Base-by-base conservation (phyloP, 2,888 invertebrate genomes). In the Blomia tropicalis region DNA sequence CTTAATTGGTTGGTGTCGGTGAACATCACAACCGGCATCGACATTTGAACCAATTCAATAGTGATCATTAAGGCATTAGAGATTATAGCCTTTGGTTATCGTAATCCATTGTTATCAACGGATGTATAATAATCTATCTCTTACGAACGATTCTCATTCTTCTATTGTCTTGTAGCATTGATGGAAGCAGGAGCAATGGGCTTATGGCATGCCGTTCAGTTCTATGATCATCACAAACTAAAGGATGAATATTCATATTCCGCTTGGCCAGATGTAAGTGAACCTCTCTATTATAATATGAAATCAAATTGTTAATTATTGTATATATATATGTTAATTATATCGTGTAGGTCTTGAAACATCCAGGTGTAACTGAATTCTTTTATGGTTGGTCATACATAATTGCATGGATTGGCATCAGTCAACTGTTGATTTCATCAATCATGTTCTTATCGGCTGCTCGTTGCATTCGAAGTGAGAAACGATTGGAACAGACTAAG, bases 331-430 rank as follows among this genome's bases (percentile, higher is more conserved):
- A 11, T 43, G 4, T 23, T 36, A 22, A 36, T 44, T 30, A 14
- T 53, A 32, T 25, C 44, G 44, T 56, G 2, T 44, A 70, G 70
- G 65, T 69, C 2, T 61, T 70, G 44, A 68, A 68, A 36, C 61
- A 67, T 32, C 53, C 62, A n/a, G 70, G 69, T 14, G 66, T 68
- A 5, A 69, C 68, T 17, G 66, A 67, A 27, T 69, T 69, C 58
- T 70, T 69, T 78, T 92, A 91, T 79, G 91, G 90, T 77, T 93
- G 91, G 91, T 91, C 91, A 71, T 93, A 92, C 80, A 85, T 90
- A 80, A 83, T 90, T 75, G 88, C 91, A 76, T 93, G 92, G 92
- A 85, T 89, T 77, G 91, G 91, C 77, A 89, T 92, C 74, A 89
- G 85, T 71, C 84, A 88, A 78, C 83, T 88, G 72, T 81, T 92